These are phyloP conservation scores for Oreochromis niloticus DNA, from an alignment of 2,113 vertebrate species.

Conservation along the genomic window DNA sequence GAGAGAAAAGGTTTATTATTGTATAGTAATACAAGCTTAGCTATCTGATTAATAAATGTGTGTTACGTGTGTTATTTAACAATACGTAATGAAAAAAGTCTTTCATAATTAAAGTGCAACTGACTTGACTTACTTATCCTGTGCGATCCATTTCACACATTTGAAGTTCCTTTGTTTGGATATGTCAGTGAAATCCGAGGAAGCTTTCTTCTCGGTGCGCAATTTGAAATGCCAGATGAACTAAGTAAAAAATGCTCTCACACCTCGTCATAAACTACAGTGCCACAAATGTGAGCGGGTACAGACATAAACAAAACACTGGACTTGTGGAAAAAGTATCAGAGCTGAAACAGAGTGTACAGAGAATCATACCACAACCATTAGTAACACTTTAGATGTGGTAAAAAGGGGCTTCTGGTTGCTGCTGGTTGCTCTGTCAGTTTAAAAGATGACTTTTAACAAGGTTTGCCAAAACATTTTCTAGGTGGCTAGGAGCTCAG, in stretches of 20 bases:
- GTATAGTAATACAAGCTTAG: not conserved
- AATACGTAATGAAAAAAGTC: not conserved
- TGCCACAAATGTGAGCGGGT: not conserved
- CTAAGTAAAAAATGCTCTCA: not conserved
- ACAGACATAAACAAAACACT: not conserved
- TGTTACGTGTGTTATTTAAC: not conserved
- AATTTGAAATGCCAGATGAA: not conserved
- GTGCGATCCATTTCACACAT: not conserved
- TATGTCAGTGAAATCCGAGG: not conserved
- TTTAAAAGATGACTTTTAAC: conserved; percentile 60
- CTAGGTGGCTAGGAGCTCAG: conserved; percentile 37
- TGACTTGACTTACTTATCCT: not conserved
- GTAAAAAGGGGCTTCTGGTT: conserved; percentile 18
- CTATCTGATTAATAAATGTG: not conserved
- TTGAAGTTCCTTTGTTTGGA: not conserved
- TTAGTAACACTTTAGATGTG: not conserved
- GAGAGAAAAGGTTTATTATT: not conserved
- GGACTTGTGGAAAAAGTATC: not conserved
- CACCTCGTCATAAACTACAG: not conserved
- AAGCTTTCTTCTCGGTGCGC: not conserved
- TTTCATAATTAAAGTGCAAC: not conserved
- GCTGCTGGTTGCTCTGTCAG: conserved; percentile 7
- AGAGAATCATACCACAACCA: not conserved
- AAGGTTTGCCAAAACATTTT: conserved; percentile 43
- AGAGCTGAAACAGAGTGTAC: not conserved